These are phyloP conservation scores for Notolepis coatsorum DNA, from an alignment of 2,797 vertebrate species.

Conservation along the genomic window DNA sequence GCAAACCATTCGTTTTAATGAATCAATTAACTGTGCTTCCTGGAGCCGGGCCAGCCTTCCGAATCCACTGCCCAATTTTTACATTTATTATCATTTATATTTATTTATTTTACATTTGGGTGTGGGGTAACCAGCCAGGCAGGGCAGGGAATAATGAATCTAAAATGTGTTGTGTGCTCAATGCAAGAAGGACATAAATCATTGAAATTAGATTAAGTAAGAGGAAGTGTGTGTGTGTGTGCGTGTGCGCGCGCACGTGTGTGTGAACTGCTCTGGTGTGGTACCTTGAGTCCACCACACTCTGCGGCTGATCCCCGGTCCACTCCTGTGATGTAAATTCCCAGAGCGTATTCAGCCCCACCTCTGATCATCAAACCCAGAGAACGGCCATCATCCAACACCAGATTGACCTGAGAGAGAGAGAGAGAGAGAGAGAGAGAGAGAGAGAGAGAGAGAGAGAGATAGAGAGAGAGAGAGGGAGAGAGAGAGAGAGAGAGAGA, in stretches of 20 bases:
- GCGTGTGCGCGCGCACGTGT: not conserved
- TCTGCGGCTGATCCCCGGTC: constrained; percentile 94
- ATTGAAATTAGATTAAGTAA: not conserved
- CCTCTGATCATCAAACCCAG: constrained; percentile 96
- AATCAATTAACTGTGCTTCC: too few relatives aligned
- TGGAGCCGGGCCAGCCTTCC: not conserved
- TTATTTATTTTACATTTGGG: too few relatives aligned
- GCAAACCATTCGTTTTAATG: too few relatives aligned
- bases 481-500: not conserved
- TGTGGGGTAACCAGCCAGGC: too few relatives aligned
- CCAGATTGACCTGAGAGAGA: constrained; percentile 89
- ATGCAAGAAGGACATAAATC: not conserved
- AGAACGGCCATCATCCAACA: constrained; percentile 93
- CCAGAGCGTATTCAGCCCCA: constrained; percentile 93
- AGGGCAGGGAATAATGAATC: not conserved
- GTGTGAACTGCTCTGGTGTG: not conserved
- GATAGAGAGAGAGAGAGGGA: not conserved
- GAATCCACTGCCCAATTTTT: not conserved
- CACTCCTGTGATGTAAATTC: constrained; percentile 96
- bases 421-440: constrained; percentile 25
- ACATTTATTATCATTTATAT: too few relatives aligned
- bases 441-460: constrained; percentile 4
- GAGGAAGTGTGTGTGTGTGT: not conserved
- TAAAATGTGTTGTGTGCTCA: not conserved
- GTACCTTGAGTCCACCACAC: constrained; percentile 94